Evolutionary conservation across 2,113 vertebrate genomes (phyloP).

Genomic region (Oxyruncus cristatus): DNA sequence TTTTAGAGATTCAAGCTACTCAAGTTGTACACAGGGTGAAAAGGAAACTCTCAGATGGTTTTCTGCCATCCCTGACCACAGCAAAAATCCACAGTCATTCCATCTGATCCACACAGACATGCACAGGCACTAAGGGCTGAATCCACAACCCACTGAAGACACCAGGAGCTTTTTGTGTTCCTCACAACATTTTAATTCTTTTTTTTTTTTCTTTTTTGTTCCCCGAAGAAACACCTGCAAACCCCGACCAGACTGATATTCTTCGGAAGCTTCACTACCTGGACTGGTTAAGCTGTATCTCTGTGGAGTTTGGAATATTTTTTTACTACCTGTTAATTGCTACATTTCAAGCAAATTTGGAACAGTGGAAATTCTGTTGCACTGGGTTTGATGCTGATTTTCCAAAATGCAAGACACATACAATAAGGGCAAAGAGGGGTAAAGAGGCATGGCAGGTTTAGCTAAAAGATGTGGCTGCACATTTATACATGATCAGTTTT

Average conservation of each 20-base stretch:
- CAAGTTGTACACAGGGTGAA: neutral
- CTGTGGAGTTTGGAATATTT: neutral
- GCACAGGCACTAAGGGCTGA: neutral
- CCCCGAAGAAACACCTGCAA: neutral
- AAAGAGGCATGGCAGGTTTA: neutral
- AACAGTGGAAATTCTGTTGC: neutral
- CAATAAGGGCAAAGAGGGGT: neutral
- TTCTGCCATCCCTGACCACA: neutral
- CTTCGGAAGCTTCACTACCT: neutral
- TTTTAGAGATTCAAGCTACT: neutral
- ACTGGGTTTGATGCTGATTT: neutral
- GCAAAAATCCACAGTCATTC: neutral
- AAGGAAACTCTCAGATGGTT: neutral
- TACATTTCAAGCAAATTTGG: neutral
- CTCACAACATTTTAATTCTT: neutral
- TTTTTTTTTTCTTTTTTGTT: neutral
- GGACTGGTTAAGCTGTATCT: neutral
- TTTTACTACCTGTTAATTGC: neutral
- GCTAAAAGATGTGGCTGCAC: neutral
- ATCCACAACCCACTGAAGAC: neutral
- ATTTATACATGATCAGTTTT: neutral
- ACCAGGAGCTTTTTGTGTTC: neutral
- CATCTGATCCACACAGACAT: rapidly evolving
- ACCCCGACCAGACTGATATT: neutral
- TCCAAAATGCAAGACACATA: neutral